Base-by-base conservation (phyloP, 2,113 vertebrate genomes). In the Tretioscincus oriximinensis region DNA sequence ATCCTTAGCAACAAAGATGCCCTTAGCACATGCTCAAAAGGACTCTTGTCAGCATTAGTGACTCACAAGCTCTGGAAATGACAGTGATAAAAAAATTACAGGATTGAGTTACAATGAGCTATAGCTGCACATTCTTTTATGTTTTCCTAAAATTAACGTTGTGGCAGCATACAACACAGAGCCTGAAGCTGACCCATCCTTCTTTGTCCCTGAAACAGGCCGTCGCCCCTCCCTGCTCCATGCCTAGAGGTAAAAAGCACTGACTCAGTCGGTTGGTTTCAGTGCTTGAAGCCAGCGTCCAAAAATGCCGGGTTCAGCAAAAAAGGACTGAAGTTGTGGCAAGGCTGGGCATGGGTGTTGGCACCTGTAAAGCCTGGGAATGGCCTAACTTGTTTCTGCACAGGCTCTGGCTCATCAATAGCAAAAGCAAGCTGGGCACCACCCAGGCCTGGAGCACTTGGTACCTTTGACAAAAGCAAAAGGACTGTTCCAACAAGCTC, bases 241-340 rank as follows among this genome's bases (percentile, higher is more conserved):
- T 82, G 75, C 18, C 82, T 78, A 74, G 5, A 76, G 63, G 90
- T 87, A 69, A 21, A 85, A 90, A 35, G 90, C 91, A 6, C 66
- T 92, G 91, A 92, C 89, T 92, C 91, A 92, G 82, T 66, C 73
- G 80, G 86, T 81, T n/a, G 66, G 91, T 92, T 92, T 92, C 91
- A 85, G 77, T 87, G 77, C 85, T 89, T 24, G 20, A 16, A 88
- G 90, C 91, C 91, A 90, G 85, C 63, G 75, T 78, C 80, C 83
- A 81, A 88, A 84, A 88, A 4, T 0, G 22, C 54, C 61, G 20
- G 22, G 74, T 60, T 26, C 31, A 7, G 78, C 90, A 64, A 73
- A 88, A 82, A 71, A 72, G 82, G 81, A 84, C 63, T 3, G 8
- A 12, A 41, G 83, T 1, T 1, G 76, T 20, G n/a, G 1, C 63